Percentiles rank a stretch among this genome's conserved stretches.
Evolutionary conservation across 2,888 invertebrate species (phyloP).

Genomic region (Protophormia terraenovae): DNA sequence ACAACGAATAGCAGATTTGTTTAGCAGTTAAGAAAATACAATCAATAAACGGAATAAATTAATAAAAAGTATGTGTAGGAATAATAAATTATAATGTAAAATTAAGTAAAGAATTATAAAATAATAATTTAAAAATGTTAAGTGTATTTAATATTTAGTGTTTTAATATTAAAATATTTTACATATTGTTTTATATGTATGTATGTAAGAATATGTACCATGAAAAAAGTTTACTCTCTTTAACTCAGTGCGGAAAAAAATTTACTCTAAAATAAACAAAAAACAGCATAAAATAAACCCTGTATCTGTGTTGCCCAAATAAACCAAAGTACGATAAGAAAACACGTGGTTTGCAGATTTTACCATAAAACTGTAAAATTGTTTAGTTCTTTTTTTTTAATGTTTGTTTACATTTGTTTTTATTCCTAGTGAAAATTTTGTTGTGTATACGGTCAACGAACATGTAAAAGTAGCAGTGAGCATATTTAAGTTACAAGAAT

Average conservation of each 20-base stretch:
- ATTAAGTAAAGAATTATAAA: too few relatives aligned
- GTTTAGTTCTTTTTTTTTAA: not conserved
- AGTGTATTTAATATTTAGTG: too few relatives aligned
- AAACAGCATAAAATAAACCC: not conserved
- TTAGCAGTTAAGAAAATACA: not conserved
- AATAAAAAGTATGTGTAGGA: not conserved
- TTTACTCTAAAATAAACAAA: conserved; percentile 50
- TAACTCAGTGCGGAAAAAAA: not conserved
- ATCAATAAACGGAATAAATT: too few relatives aligned
- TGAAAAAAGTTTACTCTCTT: not conserved
- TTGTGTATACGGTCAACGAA: conserved; percentile 56
- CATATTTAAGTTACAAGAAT: not conserved
- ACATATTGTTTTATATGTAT: not conserved
- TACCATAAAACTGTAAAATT: conserved; percentile 19
- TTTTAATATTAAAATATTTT: too few relatives aligned
- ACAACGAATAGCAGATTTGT: not conserved
- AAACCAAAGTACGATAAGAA: conserved; percentile 5
- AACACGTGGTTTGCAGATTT: conserved; percentile 65
- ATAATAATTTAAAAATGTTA: too few relatives aligned
- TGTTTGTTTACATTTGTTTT: conserved; percentile 51
- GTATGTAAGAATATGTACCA: not conserved
- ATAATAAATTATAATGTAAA: not conserved
- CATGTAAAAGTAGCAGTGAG: conserved; percentile 14
- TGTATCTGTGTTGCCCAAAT: not conserved
- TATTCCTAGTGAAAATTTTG: not conserved